phyloP scores from a whole-genome alignment of 2,797 vertebrate genomes.

The Vespertilio murinus region DNA sequence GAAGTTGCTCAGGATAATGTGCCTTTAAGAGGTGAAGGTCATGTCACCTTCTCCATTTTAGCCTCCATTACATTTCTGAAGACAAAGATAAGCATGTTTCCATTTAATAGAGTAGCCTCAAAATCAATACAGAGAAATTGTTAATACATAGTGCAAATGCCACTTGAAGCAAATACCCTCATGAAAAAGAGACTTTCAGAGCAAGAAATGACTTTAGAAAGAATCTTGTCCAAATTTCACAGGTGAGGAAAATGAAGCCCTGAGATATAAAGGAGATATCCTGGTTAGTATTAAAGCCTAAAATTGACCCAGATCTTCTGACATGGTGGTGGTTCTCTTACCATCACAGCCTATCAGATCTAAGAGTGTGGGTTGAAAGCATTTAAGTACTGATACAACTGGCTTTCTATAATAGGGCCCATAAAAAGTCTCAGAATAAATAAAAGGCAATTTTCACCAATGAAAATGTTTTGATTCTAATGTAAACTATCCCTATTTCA shows the following conservation, averaged over 20 bases:
- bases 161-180: slow-evolving; percentile 18
- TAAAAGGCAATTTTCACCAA: neutral
- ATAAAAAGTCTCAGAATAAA: neutral
- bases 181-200: slow-evolving; percentile 28
- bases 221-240: neutral
- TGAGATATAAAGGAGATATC: neutral
- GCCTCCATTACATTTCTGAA: neutral
- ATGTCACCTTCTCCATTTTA: slow-evolving; percentile 4
- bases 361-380: neutral
- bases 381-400: neutral
- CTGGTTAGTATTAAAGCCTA: neutral
- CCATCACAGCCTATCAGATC: neutral
- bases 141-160: slow-evolving; percentile 30
- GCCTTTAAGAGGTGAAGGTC: slow-evolving; percentile 5
- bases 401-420: neutral
- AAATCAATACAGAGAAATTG: slow-evolving; percentile 50
- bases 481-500: neutral
- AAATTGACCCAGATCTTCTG: neutral
- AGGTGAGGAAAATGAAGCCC: neutral
- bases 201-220: neutral
- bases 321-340: neutral
- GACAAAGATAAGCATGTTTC: slow-evolving; percentile 3
- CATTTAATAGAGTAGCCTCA: slow-evolving; percentile 14
- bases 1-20: neutral
- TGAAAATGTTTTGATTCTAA: neutral